Evolutionary conservation across 2,113 vertebrate genomes (phyloP), one percentile per base, ranked within the genome.

Genomic region (Heteronetta atricapilla): DNA sequence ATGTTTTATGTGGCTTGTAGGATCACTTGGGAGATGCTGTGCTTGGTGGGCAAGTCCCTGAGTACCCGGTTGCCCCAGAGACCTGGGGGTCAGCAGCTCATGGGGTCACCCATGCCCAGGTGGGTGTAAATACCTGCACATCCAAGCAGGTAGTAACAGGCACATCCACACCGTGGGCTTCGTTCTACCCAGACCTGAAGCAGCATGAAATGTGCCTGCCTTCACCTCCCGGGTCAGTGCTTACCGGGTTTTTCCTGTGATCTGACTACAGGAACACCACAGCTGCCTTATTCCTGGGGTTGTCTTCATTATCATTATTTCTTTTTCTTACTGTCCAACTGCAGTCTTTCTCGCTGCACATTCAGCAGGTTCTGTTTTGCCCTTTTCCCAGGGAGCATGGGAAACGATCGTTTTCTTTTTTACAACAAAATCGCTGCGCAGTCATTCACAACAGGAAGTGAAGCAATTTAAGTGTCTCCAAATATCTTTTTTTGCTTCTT

Each of bases 401-500:
- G 89, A 89, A 96, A 89, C 82, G 74, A 95, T 93, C 88, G 82
- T 92, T 96, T 93, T 93, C 91, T 72, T 86, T 91, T 89, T 89
- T 59, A 60, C 82, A 59, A 82, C 82, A 36, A 73, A 95, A 95
- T 95, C 87, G 46, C 85, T 83, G 80, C 76, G 4, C 29, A 94
- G 91, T 94, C 82, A 70, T 91, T 96, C 88, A 74, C 5, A 28
- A 83, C 93, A 96, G 95, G 96, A 96, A 97, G 94, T 88, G 91
- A 91, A 95, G 85, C 93, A 90, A 91, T 95, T 95, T 74, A 77
- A 95, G 56, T 91, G 85, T 95, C 96, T 95, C 90, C 91, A 96
- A 97, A 86, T 93, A 86, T 94, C 96, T 91, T 91, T 95, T 52
- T 79, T 93, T 90, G 89, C 89, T 85, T 93, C 92, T 90, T 85